Percentiles rank a stretch among this genome's conserved stretches.
Evolutionary conservation across 2,888 invertebrate species (phyloP).

Genomic region (Craniophora ligustri): DNA sequence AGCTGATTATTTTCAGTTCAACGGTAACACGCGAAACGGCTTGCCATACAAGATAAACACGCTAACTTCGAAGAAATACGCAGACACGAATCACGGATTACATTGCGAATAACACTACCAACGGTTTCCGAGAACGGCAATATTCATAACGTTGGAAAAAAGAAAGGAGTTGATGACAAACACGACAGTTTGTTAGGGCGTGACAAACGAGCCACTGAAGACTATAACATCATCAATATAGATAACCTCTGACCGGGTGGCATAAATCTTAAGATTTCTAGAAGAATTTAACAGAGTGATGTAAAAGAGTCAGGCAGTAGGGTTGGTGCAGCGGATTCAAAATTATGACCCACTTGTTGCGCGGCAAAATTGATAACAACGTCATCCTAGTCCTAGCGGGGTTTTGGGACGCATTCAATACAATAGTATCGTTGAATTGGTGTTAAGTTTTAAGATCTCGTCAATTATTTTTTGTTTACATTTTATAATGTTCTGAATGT

Average conservation of each 20-base stretch:
- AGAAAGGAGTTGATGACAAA: slow-evolving; percentile 61
- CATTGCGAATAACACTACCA: slow-evolving; percentile 68
- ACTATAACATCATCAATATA: slow-evolving; percentile 56
- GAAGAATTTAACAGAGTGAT: slow-evolving; percentile 58
- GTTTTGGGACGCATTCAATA: slow-evolving; percentile 81
- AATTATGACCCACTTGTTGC: slow-evolving; percentile 88
- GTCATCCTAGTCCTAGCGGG: slow-evolving; percentile 71
- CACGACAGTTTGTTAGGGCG: slow-evolving; percentile 55
- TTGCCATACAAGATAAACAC: slow-evolving; percentile 79
- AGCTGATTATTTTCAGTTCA: slow-evolving; percentile 78
- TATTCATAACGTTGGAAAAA: slow-evolving; percentile 61
- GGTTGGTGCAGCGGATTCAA: slow-evolving; percentile 79
- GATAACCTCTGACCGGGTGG: slow-evolving; percentile 59
- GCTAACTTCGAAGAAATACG: slow-evolving; percentile 80
- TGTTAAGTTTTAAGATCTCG: too few relatives aligned
- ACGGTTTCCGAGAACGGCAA: slow-evolving; percentile 69
- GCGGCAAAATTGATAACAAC: slow-evolving; percentile 84
- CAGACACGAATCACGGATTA: slow-evolving; percentile 76
- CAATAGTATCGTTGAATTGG: slow-evolving; percentile 63
- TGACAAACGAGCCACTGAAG: slow-evolving; percentile 58
- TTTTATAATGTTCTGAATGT: too few relatives aligned
- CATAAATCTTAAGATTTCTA: slow-evolving; percentile 60
- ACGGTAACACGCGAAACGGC: slow-evolving; percentile 78
- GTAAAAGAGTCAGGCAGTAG: slow-evolving; percentile 67
- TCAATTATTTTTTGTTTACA: too few relatives aligned